Evolutionary conservation across 2,797 vertebrate species (phyloP).

Genomic region (Phoxinus dragarum): DNA sequence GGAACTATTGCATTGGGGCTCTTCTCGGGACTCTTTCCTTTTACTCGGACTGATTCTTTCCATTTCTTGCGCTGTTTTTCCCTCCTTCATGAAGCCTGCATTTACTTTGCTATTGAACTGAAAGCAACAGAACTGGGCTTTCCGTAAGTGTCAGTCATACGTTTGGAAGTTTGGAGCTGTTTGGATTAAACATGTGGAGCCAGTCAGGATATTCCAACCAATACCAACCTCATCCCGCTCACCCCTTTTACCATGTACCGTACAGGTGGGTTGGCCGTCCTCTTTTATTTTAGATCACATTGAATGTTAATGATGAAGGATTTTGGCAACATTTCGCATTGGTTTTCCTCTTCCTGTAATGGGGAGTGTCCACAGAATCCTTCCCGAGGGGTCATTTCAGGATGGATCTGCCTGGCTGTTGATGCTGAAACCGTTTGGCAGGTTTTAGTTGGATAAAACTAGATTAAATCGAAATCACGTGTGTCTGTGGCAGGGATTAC

Average conservation of each 20-base stretch:
- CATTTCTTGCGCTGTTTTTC: slow-evolving; percentile 13
- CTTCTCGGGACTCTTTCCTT: slow-evolving; percentile 9
- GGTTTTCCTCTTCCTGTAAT: slow-evolving; percentile 7
- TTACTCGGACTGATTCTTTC: not conserved
- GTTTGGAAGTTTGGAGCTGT: slow-evolving; percentile 54
- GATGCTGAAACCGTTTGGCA: slow-evolving; percentile 25
- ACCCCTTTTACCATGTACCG: slow-evolving; percentile 78
- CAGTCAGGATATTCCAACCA: slow-evolving; percentile 81
- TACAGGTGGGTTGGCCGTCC: slow-evolving; percentile 70
- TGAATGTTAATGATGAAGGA: not conserved
- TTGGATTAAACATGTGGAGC: slow-evolving; percentile 81
- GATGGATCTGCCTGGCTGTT: slow-evolving; percentile 18
- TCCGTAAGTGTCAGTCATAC: slow-evolving; percentile 61
- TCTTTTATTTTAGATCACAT: slow-evolving; percentile 3
- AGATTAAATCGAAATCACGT: slow-evolving; percentile 43
- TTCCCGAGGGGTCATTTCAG: slow-evolving; percentile 1
- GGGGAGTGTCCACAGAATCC: slow-evolving; percentile 1
- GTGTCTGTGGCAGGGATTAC: slow-evolving; percentile 24
- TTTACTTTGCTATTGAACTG: slow-evolving; percentile 46
- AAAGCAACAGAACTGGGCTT: slow-evolving; percentile 52
- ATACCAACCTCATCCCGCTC: slow-evolving; percentile 74
- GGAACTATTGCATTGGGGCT: slow-evolving; percentile 45
- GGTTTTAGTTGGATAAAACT: slow-evolving; percentile 43
- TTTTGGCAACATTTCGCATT: not conserved
- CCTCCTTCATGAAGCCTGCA: not conserved